Evolutionary conservation across 2,113 vertebrate species (phyloP), one percentile per base, ranked within the genome.

Genomic region (Lucifuga dentata): DNA sequence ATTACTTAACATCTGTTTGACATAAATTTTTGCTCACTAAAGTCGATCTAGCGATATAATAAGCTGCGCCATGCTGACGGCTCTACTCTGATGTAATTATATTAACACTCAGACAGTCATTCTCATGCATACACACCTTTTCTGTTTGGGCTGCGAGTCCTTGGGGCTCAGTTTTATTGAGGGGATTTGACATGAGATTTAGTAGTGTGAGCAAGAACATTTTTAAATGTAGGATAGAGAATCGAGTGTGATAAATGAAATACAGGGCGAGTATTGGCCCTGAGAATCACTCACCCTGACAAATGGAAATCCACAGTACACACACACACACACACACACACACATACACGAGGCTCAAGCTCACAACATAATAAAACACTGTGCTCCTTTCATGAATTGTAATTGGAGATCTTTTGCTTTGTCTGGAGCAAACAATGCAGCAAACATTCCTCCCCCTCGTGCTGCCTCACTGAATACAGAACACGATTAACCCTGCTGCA

Each of bases 361-460:
- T 53, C 6, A 19, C 21, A 16, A 17, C 39, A 63, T 50, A 76
- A 44, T 40, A 38, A 50, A 32, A 52, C 57, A 29, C 57, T 62
- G 52, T 45, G 29, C n/a, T 67, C 12, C 40, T 58, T 64, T 16
- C 35, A 58, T 21, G 46, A 13, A 16, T 38, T 38, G 52, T 65
- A 73, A 81, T 39, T 64, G 26, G 62, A 73, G 52, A 50, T 73
- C 58, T 59, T 76, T 63, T 53, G 45, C 73, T 17, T 55, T 24
- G 65, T 66, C 65, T 11, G 49, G 20, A 55, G 50, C 33, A 73
- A 73, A 82, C 60, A 73, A 57, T 46, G 56, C 24, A 39, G 13
- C 50, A 63, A 62, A 62, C 57, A 68, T 46, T 56, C 56, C 41
- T 38, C 32, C 2, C 17, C 41, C 48, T 52, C 10, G 35, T 16